These are phyloP conservation scores for Xenotilapia longispinis DNA, from an alignment of 2,113 vertebrate genomes.

Conservation along the genomic window DNA sequence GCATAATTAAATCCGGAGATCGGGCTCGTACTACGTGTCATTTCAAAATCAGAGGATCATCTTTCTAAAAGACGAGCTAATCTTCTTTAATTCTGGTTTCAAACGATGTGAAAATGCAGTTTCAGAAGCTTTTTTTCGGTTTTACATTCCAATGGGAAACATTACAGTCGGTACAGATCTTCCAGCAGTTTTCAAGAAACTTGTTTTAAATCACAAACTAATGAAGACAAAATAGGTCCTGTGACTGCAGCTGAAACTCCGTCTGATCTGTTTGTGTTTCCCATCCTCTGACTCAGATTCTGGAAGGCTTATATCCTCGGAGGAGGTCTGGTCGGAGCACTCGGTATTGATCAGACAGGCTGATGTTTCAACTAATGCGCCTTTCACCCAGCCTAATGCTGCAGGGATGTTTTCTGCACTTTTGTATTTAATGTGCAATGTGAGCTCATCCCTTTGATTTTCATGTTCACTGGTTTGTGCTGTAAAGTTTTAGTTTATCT, in stretches of 20 bases:
- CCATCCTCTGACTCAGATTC: background rate
- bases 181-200: background rate
- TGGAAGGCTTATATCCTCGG: background rate
- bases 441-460: background rate
- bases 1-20: background rate
- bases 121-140: background rate
- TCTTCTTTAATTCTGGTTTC: background rate
- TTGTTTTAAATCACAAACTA: background rate
- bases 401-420: background rate
- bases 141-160: background rate
- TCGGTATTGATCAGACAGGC: constrained; percentile 10
- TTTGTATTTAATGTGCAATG: background rate
- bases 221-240: background rate
- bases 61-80: background rate
- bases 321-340: background rate
- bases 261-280: background rate
- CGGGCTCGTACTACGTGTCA: background rate
- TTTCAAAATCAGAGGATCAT: background rate
- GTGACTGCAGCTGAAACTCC: background rate
- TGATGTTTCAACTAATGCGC: constrained; percentile 28
- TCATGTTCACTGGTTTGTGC: background rate
- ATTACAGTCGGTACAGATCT: background rate
- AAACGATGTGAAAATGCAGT: background rate
- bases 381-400: background rate
- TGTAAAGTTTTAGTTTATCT: background rate